Percentiles rank a stretch among this genome's conserved stretches.
Evolutionary conservation across 2,113 vertebrate genomes (phyloP).

Genomic region (Colinus virginianus): DNA sequence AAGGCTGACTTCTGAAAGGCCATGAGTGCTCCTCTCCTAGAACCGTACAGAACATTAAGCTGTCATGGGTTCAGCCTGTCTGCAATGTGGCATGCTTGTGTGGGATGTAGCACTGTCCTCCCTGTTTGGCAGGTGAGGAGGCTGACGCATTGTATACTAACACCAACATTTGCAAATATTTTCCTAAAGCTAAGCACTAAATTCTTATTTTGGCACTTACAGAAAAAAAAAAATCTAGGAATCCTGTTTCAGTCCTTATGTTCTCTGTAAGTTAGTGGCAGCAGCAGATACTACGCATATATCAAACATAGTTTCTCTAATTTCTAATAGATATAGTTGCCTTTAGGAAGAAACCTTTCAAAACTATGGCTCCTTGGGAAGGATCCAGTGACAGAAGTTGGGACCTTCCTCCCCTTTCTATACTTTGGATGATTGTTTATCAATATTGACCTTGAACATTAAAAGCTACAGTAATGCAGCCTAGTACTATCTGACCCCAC

Average conservation of each 20-base stretch:
- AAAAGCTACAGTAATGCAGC: not conserved
- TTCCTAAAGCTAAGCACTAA: constrained; percentile 40
- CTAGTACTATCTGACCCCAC: not conserved
- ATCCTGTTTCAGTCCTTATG: not conserved
- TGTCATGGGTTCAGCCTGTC: not conserved
- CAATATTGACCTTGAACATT: not conserved
- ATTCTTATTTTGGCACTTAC: constrained; percentile 40
- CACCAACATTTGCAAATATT: constrained; percentile 68
- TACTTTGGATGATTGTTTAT: not conserved
- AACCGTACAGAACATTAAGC: not conserved
- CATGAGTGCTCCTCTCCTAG: not conserved
- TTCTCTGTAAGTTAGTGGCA: constrained; percentile 3
- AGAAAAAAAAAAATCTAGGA: not conserved
- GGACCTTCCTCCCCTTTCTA: not conserved
- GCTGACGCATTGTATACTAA: constrained; percentile 33
- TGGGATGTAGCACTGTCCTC: constrained; percentile 50
- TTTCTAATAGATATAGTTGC: not conserved
- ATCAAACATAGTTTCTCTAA: not conserved
- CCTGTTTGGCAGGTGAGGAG: constrained; percentile 54
- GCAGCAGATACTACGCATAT: not conserved
- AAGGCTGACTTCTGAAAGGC: not conserved
- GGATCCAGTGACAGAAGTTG: not conserved
- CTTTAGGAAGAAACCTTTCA: not conserved
- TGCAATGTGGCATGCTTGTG: not conserved
- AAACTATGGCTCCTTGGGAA: not conserved